Base-by-base conservation (phyloP, 2,888 invertebrate species). In the Schrankia costaestrigalis region DNA sequence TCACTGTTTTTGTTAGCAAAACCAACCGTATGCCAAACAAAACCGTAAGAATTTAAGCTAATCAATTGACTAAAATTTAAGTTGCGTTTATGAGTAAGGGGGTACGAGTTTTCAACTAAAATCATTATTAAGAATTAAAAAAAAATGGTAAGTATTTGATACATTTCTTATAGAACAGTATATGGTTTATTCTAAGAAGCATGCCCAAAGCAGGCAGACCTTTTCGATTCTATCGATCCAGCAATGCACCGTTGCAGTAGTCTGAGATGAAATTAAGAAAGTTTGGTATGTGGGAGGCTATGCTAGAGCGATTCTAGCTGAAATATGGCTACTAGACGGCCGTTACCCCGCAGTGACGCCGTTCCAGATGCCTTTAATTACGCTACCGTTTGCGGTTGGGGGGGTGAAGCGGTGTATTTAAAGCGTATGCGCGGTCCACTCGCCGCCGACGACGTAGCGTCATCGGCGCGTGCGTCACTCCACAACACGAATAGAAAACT, bases 401-500 rank as follows among this genome's bases (percentile, higher is more conserved):
- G 50, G 53, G 52, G 48, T 55, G 46, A 45, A 43, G 52, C 46
- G 41, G 46, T 56, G 43, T 63, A 60, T 56, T 57, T 78, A 74
- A 73, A 79, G 69, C 72, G 68, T 64, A 61, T 57, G 62, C 59
- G 57, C 50, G 49, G 56, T 44, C 49, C 54, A 57, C 45, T 55
- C 46, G 58, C 41, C 43, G 51, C 28, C 59, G 51, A 47, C 48
- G n/a, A n/a, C n/a, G n/a, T n/a, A n/a, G 61, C 81, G 83, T 80
- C 81, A 78, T 61, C 58, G 70, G 71, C 78, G 73, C 74, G 80
- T 80, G 85, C 85, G 85, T 85, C 83, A 85, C 78, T 50, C 46
- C 56, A 48, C 51, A 72, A 80, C 83, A 70, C 78, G 80, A 83
- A 85, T 85, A 85, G 84, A 79, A 78, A 78, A 71, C 63, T 67